Conservation (phyloP, 1,140 invertebrate species). For the Eumaeus atala region DNA sequence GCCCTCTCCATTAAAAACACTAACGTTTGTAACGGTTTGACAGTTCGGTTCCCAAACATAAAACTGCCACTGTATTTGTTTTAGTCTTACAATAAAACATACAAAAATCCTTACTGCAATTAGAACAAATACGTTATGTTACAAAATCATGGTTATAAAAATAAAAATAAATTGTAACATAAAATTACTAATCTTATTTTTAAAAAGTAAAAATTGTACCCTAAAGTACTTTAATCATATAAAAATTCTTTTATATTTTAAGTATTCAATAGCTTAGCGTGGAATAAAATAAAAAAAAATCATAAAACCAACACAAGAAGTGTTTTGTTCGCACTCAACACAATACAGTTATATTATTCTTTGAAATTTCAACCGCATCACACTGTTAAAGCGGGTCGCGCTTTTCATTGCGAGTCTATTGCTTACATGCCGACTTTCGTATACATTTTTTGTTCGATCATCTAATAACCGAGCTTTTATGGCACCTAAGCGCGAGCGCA, state of each 20-base stretch:
- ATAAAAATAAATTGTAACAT: too few species aligned
- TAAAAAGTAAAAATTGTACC: too few species aligned
- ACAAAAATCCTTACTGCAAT: too few species aligned
- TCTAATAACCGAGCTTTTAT: constrained; percentile 68
- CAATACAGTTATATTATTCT: constrained; percentile 44
- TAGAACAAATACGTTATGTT: too few species aligned
- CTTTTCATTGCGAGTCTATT: constrained; percentile 53
- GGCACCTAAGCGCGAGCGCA: constrained; percentile 63
- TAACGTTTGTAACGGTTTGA: constrained; percentile 10
- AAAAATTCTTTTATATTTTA: not conserved
- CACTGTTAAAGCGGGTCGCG: constrained; percentile 34
- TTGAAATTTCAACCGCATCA: constrained; percentile 61
- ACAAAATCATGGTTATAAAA: too few species aligned
- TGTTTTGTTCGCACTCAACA: constrained; percentile 62
- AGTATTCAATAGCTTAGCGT: constrained; percentile 8
- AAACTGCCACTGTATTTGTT: constrained; percentile 7
- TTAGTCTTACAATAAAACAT: not conserved
- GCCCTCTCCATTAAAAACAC: constrained; percentile 15
- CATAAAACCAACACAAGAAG: constrained; percentile 31
- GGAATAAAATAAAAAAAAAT: constrained; percentile 12
- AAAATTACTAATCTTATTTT: too few species aligned
- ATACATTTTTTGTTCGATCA: constrained; percentile 63
- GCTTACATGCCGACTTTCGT: constrained; percentile 50
- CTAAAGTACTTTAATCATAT: not conserved
- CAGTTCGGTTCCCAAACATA: constrained; percentile 5